Base-by-base conservation (phyloP, 2,113 vertebrate species). In the Lampris megalopsis region DNA sequence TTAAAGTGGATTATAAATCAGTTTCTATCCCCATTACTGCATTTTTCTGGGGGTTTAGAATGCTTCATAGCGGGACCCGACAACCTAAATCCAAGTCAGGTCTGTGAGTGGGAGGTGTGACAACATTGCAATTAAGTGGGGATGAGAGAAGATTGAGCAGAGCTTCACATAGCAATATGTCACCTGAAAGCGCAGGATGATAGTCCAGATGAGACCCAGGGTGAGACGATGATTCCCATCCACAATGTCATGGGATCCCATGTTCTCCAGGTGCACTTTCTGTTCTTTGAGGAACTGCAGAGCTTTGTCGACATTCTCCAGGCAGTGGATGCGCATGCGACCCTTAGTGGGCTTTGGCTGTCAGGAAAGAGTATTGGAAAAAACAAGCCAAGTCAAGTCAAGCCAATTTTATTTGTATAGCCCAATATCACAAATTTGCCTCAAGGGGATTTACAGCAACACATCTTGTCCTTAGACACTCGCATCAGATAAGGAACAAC, bases 151-250 rank as follows among this genome's bases (percentile, higher is more conserved):
- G 0, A 79, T 56, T 53, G 13, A 53, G 56, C 24, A 56, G 7
- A 67, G 41, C 36, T 54, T 47, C 9, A 38, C 8, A n/a, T 5
- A 1, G 1, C 1, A 24, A 13, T 0, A 2, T 0, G 36, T 40
- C 94, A 98, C 97, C 96, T 98, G 97, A 89, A 97, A 98, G 35
- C 97, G 95, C 45, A 98, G 96, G 82, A 98, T 98, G 89, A 98
- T 96, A 81, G 97, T 98, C 97, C 97, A 98, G 86, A 98, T 96
- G 78, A 98, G 94, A 76, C 97, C 97, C 0, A 98, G 93, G 0
- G 96, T 97, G 71, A 98, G 96, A 1, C 97, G 95, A 87, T 98
- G 97, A 90, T 98, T 98, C 13, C 97, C 97, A 0, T 98, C 97
- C 10, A 98, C 97, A 5, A 98, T 98, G 82, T 98, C 97, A 4